Percentiles rank a stretch among this genome's conserved stretches.
phyloP scores from a whole-genome alignment of 2,113 vertebrate species.

The Actenoides lindsayi region DNA sequence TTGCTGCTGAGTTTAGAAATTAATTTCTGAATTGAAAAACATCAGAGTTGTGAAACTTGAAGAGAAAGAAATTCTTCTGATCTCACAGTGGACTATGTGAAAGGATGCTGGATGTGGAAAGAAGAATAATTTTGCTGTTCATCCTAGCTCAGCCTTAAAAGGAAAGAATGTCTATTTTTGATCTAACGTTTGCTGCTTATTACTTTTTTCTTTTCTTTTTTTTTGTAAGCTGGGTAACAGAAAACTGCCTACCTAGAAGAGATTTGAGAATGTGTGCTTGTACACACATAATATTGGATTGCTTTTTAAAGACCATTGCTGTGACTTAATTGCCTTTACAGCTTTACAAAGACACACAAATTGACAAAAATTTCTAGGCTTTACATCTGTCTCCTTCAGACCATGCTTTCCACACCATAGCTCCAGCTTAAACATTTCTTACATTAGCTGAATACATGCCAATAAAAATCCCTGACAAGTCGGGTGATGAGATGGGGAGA shows the following conservation, averaged over 20 bases:
- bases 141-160: background rate
- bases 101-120: background rate
- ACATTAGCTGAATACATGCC: background rate
- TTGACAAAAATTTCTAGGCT: background rate
- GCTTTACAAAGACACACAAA: background rate
- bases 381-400: background rate
- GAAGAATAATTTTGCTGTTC: background rate
- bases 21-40: background rate
- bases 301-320: background rate
- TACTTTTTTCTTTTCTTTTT: background rate
- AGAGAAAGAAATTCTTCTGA: background rate
- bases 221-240: background rate
- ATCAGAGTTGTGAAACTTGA: background rate
- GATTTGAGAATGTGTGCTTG: background rate
- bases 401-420: background rate
- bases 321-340: background rate
- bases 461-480: background rate
- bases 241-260: background rate
- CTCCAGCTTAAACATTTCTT: background rate
- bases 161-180: background rate
- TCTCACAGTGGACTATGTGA: background rate
- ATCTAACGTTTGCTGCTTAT: background rate
- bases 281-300: background rate
- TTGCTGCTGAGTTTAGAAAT: background rate
- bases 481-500: background rate